Conservation (phyloP, 2,888 invertebrate genomes). For the Heliconius cydno region DNA sequence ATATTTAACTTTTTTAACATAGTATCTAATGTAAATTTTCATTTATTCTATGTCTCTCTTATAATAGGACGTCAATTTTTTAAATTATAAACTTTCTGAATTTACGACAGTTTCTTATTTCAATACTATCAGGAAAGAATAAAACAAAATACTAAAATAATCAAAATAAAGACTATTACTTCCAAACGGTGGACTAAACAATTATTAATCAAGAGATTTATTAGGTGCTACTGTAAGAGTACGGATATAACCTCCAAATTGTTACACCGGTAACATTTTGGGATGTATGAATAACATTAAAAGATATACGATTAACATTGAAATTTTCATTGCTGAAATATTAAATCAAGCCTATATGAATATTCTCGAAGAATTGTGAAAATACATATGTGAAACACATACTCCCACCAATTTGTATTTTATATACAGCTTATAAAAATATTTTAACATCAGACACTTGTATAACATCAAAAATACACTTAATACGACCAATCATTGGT, state of each 20-base stretch:
- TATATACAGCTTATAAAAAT: conserved; percentile 73
- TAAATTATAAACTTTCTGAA: background rate
- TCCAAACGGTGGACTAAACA: background rate
- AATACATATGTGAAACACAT: conserved; percentile 20
- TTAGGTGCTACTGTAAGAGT: background rate
- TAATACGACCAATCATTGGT: conserved; percentile 55
- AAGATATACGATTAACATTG: background rate
- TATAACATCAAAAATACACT: conserved; percentile 78
- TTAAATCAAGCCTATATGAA: conserved; percentile 1
- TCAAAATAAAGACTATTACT: background rate
- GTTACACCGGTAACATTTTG: background rate
- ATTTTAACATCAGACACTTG: conserved; percentile 70
- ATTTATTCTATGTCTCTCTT: background rate
- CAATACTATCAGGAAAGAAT: no score
- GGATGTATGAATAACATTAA: background rate
- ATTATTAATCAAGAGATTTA: background rate
- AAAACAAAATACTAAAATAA: no score
- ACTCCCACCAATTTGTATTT: conserved; percentile 28
- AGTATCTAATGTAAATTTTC: background rate
- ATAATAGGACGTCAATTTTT: background rate
- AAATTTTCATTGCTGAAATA: background rate
- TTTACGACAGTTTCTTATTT: no score
- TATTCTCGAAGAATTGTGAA: conserved; percentile 6
- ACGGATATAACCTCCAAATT: background rate
- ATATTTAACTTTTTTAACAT: background rate